Evolutionary conservation across 2,888 invertebrate genomes (phyloP).

Genomic region (Octonoba sinensis): DNA sequence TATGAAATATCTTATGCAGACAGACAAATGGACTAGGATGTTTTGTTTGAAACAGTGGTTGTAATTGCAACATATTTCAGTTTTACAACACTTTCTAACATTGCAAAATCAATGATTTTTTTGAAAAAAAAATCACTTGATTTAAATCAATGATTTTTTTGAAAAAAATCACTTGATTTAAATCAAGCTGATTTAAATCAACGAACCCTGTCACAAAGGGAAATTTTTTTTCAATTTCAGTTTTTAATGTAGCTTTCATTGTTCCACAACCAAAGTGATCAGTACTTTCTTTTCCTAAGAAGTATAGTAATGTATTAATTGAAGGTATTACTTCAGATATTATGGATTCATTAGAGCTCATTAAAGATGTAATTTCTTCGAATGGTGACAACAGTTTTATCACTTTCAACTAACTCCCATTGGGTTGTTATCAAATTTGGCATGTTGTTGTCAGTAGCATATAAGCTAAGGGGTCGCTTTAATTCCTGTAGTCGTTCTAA

Average conservation of each 20-base stretch:
- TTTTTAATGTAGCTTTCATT: not conserved
- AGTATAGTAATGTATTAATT: not conserved
- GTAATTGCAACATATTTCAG: too few relatives aligned
- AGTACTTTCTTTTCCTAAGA: slow-evolving; percentile 5
- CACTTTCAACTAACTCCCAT: not conserved
- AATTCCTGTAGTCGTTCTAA: not conserved
- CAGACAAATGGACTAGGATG: too few relatives aligned
- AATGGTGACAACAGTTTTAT: not conserved
- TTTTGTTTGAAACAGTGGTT: too few relatives aligned
- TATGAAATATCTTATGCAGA: too few relatives aligned
- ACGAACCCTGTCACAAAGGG: too few relatives aligned
- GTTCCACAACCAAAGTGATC: not conserved
- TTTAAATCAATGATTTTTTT: too few relatives aligned
- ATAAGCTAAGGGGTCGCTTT: not conserved
- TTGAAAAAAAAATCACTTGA: too few relatives aligned
- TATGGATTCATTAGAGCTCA: not conserved
- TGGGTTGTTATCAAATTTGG: not conserved
- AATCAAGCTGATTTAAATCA: too few relatives aligned
- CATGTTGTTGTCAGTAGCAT: not conserved
- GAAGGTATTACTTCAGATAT: slow-evolving; percentile 10
- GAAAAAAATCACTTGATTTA: too few relatives aligned
- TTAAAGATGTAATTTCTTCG: not conserved
- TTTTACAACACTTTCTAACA: too few relatives aligned
- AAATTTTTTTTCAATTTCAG: too few relatives aligned
- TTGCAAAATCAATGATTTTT: too few relatives aligned